Evolutionary conservation across 2,797 vertebrate species (phyloP), one percentile per base, ranked within the genome.

Genomic region (Lophius americanus): DNA sequence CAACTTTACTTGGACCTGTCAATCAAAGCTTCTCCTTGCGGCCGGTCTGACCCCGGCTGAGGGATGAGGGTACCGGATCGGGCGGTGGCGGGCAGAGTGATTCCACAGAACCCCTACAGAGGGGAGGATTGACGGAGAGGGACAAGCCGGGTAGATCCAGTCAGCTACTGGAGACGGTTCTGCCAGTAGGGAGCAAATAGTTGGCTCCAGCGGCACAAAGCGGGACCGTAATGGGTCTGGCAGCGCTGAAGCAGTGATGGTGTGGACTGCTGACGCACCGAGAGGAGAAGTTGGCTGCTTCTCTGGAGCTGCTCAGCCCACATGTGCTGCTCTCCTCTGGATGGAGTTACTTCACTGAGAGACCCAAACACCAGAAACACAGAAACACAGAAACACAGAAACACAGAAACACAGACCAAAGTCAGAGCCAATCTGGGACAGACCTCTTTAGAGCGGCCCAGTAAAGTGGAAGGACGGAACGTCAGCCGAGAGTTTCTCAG

Each of bases 151-250:
- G 60, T 76, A 57, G 58, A 65, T 50, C 74, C 63, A 56, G 68
- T 87, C 83, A 86, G 83, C 80, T 85, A 83, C 82, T 85, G 78
- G 78, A 90, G 64, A 82, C 55, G 50, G 68, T 1, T 79, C 70
- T 74, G 78, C 73, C 87, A 89, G 68, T 65, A 65, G 83, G 88
- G 90, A 91, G 72, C 78, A 73, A 85, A 89, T 85, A 89, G 77
- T 72, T 70, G 42, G 47, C 68, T 60, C 78, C 54, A 76, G 72
- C 70, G 43, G 70, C 6, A 14, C 85, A 79, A 71, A 88, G 66
- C 74, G 64, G 64, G 82, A 84, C 65, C 81, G 88, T 90, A 89
- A 91, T 88, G 79, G 33, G 49, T 89, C 83, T 92, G 90, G 89
- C 88, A 91, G 79, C 65, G 75, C 62, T 13, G 1, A 51, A 58